Base-by-base conservation (phyloP, 2,113 vertebrate species). In the Hiodon tergisus region DNA sequence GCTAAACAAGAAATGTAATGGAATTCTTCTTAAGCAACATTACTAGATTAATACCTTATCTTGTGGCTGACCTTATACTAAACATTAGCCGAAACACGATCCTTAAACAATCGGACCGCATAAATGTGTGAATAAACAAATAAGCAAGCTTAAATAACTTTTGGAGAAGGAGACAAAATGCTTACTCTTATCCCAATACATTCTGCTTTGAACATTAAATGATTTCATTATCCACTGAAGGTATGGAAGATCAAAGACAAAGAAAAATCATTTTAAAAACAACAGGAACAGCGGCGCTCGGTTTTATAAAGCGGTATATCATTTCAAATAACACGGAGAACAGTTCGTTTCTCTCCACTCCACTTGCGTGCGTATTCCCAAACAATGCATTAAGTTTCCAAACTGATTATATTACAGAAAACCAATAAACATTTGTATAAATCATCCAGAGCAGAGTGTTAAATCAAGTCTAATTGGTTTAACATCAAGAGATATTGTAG, bases 391-490 rank as follows among this genome's bases (percentile, higher is more conserved):
- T 92, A 92, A 90, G 90, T 91, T 92, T 90, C 88, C 82, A 86
- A 88, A 90, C 89, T 92, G 91, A 92, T 92, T 92, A 88, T 91
- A 91, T 92, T 92, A 91, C 89, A 90, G 89, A 92, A 92, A 92
- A 90, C 90, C 88, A 92, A 92, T 92, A 92, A 92, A 91, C 89
- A 90, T 90, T 89, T 90, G 90, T 91, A 92, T 92, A 92, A 92
- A 92, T 92, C 91, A 91, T 85, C 88, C 85, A 84, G 87, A 90
- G 90, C 87, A 91, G 91, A 92, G 90, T 92, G 91, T 92, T 92
- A 91, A 92, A 91, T 91, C 89, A 92, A 91, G 90, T 86, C 89
- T 91, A 92, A 92, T 89, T 87, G 88, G 88, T 92, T 92, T 92
- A 92, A 90, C 90, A 92, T 92, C 89, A 91, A 89, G 88, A 90